Conservation (phyloP, 2,797 vertebrate species). For the Benthosema pterotum region DNA sequence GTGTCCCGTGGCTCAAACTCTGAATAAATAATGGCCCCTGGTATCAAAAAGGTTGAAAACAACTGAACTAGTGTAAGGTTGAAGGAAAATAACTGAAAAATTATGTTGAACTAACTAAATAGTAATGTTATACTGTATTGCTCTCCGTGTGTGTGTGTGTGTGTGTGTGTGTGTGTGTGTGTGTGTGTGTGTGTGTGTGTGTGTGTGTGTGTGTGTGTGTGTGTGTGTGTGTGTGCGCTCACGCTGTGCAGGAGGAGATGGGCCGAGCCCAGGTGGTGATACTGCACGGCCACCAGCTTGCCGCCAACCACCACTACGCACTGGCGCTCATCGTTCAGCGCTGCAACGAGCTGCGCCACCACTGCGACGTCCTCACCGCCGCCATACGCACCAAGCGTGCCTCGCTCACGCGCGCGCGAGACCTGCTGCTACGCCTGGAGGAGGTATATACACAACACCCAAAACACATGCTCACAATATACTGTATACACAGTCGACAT, state of each 20-base stretch:
- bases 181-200: conserved; percentile 8
- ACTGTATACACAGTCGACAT: background rate
- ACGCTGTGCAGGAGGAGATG: conserved; percentile 84
- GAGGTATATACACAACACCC: too few species aligned
- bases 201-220: conserved; percentile 11
- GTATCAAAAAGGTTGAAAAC: too few species aligned
- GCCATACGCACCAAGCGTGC: conserved; percentile 83
- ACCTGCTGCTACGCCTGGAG: conserved; percentile 87
- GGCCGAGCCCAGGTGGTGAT: conserved; percentile 86
- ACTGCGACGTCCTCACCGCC: conserved; percentile 84
- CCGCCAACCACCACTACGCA: conserved; percentile 93
- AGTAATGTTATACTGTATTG: background rate
- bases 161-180: conserved; percentile 5
- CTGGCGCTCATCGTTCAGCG: conserved; percentile 93
- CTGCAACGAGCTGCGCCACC: conserved; percentile 92
- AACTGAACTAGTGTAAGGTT: too few species aligned
- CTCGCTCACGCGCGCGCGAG: conserved; percentile 80
- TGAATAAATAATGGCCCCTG: too few species aligned
- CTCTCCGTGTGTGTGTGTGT: conserved; percentile 1
- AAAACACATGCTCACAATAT: too few species aligned
- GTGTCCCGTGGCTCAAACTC: too few species aligned
- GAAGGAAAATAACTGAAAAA: background rate
- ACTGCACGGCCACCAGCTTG: conserved; percentile 91
- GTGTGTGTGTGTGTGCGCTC: conserved; percentile 13
- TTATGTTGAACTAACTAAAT: too few species aligned